These are phyloP conservation scores for Camptogramma bilineatum DNA, from an alignment of 2,888 invertebrate genomes.

Conservation along the genomic window DNA sequence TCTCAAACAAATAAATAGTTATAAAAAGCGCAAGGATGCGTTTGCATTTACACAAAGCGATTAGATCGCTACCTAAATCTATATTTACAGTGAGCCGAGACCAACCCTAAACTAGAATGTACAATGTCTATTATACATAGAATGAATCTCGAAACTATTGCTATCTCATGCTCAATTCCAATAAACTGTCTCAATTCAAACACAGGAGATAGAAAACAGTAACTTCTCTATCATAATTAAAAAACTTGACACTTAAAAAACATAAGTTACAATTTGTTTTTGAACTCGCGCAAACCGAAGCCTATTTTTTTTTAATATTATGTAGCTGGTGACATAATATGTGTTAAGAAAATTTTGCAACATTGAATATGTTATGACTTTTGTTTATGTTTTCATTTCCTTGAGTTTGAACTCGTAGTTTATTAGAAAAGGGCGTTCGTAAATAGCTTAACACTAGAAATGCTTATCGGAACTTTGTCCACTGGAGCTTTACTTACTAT, in stretches of 20 bases:
- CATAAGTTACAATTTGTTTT: too few species aligned
- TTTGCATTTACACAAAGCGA: constrained; percentile 53
- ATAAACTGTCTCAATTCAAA: constrained; percentile 6
- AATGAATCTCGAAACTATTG: constrained; percentile 59
- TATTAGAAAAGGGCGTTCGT: constrained; percentile 38
- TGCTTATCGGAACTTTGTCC: constrained; percentile 52
- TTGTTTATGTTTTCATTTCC: too few species aligned
- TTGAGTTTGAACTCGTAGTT: neutral
- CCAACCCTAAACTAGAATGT: constrained; percentile 58
- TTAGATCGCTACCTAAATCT: constrained; percentile 67
- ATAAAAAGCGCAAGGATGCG: constrained; percentile 60
- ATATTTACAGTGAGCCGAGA: constrained; percentile 78
- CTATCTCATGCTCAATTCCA: constrained; percentile 49
- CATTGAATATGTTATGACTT: neutral
- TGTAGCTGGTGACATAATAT: too few species aligned
- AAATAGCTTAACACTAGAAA: constrained; percentile 57
- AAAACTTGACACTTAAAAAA: too few species aligned
- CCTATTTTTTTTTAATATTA: too few species aligned
- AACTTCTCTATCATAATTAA: too few species aligned
- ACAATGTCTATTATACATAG: constrained; percentile 66
- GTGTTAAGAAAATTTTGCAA: neutral
- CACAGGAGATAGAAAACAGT: neutral
- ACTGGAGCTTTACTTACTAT: constrained; percentile 54
- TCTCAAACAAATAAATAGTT: constrained; percentile 67
- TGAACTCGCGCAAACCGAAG: too few species aligned